phyloP scores from a whole-genome alignment of 2,797 vertebrate genomes.

The Rhadinocentrus ornatus region DNA sequence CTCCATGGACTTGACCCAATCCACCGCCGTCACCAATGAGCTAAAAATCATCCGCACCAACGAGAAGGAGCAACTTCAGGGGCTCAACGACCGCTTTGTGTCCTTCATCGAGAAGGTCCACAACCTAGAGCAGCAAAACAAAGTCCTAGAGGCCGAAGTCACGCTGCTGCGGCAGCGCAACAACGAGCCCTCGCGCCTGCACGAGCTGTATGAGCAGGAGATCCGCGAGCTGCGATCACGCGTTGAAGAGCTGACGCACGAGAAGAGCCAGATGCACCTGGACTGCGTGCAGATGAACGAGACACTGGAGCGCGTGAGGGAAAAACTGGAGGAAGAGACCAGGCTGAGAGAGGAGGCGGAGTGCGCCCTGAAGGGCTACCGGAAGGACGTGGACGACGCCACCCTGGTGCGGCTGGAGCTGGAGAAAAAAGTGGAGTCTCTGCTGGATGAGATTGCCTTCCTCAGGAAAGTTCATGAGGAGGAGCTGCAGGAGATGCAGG shows the following conservation, averaged over 20 bases:
- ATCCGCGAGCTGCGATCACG: constrained; percentile 84
- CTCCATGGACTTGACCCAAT: constrained; percentile 80
- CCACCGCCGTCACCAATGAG: constrained; percentile 86
- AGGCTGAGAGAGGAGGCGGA: constrained; percentile 85
- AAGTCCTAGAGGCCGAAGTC: constrained; percentile 85
- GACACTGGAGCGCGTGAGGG: constrained; percentile 77
- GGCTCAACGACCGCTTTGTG: constrained; percentile 86
- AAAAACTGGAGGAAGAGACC: constrained; percentile 83
- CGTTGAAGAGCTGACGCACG: constrained; percentile 85
- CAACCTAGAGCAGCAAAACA: constrained; percentile 86
- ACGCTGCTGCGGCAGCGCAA: constrained; percentile 84
- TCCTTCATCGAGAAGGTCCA: constrained; percentile 88
- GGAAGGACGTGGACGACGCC: constrained; percentile 87
- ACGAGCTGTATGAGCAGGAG: constrained; percentile 87
- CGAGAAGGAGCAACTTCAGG: constrained; percentile 87
- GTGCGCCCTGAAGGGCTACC: constrained; percentile 79
- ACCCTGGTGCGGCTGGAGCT: constrained; percentile 85
- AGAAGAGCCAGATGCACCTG: constrained; percentile 85
- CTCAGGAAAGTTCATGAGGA: constrained; percentile 88
- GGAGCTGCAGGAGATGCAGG: constrained; percentile 86
- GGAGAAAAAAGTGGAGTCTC: constrained; percentile 87
- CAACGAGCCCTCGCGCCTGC: constrained; percentile 84
- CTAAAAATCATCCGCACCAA: constrained; percentile 87
- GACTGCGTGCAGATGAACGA: constrained; percentile 85
- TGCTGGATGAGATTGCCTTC: constrained; percentile 88